Evolutionary conservation across 2,797 vertebrate genomes (phyloP).

Genomic region (Poecilia velifera): DNA sequence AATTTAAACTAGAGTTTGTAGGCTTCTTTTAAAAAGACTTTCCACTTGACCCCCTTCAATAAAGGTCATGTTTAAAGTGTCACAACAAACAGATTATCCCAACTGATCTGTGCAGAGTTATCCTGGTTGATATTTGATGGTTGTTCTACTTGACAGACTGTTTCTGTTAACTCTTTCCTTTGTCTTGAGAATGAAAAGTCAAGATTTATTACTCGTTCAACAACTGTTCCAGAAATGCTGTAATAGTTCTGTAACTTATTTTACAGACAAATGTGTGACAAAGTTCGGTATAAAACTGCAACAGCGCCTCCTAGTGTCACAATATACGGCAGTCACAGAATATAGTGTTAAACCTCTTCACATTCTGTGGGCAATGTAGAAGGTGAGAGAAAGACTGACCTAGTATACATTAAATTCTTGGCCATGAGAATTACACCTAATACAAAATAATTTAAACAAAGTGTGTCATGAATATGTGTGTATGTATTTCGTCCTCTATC

Average conservation of each 20-base stretch:
- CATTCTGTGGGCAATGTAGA: background rate
- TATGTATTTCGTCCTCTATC: background rate
- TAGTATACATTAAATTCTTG: background rate
- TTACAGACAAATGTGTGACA: too few relatives aligned
- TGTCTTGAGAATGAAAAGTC: too few relatives aligned
- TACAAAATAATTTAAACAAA: background rate
- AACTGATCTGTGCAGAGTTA: background rate
- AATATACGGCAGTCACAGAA: too few relatives aligned
- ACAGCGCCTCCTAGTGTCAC: too few relatives aligned
- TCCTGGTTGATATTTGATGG: background rate
- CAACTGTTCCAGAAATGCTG: too few relatives aligned
- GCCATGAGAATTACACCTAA: background rate
- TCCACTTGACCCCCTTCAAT: background rate
- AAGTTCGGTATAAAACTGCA: too few relatives aligned
- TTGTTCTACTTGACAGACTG: background rate
- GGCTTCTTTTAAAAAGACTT: background rate
- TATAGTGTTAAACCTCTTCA: background rate
- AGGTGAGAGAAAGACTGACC: background rate
- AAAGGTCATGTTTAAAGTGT: background rate
- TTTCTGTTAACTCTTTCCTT: too few relatives aligned
- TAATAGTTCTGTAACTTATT: too few relatives aligned
- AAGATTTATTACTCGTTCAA: too few relatives aligned
- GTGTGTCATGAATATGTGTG: background rate
- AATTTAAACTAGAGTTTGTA: background rate
- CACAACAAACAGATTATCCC: background rate